Base-by-base conservation (phyloP, 2,113 vertebrate genomes). In the Xenopus laevis region DNA sequence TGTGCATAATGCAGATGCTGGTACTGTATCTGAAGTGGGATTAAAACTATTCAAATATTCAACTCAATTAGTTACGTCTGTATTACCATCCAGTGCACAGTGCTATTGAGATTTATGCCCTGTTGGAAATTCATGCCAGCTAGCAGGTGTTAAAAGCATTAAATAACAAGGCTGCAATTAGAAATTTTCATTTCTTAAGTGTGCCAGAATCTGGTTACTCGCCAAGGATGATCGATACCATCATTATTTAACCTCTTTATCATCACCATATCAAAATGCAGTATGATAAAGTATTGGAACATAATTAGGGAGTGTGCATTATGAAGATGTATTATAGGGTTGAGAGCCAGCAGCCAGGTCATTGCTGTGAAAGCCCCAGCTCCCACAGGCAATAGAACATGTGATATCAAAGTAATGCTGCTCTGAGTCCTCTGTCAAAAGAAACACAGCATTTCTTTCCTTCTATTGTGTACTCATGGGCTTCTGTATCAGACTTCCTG, bases 101-200 rank as follows among this genome's bases (percentile, higher is more conserved):
- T 7, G 33, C 33, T 65, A 18, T 33, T 45, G 63, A 65, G 63
- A 65, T 65, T 17, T 45, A 44, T 44, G 40, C 63, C 7, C 63
- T 45, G 63, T 65, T 9, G 45, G 45, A 50, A 50, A 21, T 66
- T 50, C 40, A 50, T 66, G 65, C 13, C 65, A 50, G 44, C 13
- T 66, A 21, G 65, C 40, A 66, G 65, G 65, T 47, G 65, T 50
- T 66, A 66, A 50, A 66, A 66, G 45, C 65, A 23, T 50, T 20
- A 47, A 50, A 66, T 50, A 66, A 66, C 45, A 66, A 20, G 65
- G 11, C 13, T 47, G 13, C 63, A 65, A 45, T 65, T 44, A 18
- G 63, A n/a, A 11, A 60, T 60, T 60, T 60, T 21, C 20, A 60
- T 60, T 60, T 23, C 58, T 60, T 60, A 10, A 21, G 58, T 60